Evolutionary conservation across 2,888 invertebrate species (phyloP), one percentile per base, ranked within the genome.

Genomic region (Xestia rhomboidea): DNA sequence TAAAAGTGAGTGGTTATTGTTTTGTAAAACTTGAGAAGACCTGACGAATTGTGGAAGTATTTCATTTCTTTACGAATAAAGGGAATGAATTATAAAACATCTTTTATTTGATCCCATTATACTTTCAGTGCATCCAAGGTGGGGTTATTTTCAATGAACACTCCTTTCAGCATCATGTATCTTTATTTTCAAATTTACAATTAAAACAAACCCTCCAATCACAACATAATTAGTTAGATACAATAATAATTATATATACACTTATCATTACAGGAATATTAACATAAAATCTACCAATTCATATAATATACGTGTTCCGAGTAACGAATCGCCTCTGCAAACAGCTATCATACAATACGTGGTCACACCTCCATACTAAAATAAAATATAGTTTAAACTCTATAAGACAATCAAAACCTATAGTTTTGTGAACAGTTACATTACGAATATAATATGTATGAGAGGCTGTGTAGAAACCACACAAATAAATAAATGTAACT

Each of bases 101-200:
- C 15, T 77, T 80, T 80, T 62, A 76, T 70, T 81, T 34, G 24
- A 41, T 78, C 30, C 27, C 18, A 24, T n/a, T n/a, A 41, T 34
- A 57, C 8, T 76, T 30, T 51, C 4, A 18, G 41, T 44, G n/a
- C 21, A n/a, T 51, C 15, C 7, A 54, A 38, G 8, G 60, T 44
- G 44, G 18, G 41, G 8, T 27, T 34, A 30, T 57, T 6, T 8
- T 54, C 0, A 79, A 80, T 70, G 60, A 80, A 76, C 62, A 70
- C 69, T 82, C 74, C 70, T 77, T 80, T 88, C 86, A 82, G 89
- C 87, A 85, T 87, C 87, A 81, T 83, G 87, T 90, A 87, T 89
- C 82, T 94, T 95, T 94, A 93, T 94, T 95, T 93, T 93, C 89
- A 93, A 94, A 93, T 94, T 94, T 95, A 95, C 93, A 93, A 90